phyloP scores from a whole-genome alignment of 2,888 invertebrate species.

The Selenia dentaria region DNA sequence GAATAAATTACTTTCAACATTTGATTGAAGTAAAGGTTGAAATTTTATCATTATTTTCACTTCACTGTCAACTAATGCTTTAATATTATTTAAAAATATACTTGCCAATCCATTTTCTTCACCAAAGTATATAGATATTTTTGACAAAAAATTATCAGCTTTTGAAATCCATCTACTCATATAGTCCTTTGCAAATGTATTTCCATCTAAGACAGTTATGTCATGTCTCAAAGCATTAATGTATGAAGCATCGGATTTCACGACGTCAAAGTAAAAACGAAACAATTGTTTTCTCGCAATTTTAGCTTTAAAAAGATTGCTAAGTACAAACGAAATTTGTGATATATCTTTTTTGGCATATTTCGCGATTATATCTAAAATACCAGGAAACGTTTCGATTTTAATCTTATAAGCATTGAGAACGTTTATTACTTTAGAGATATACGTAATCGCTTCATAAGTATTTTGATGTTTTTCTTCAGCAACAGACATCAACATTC shows the following conservation, averaged over 20 bases:
- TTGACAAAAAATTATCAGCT: constrained; percentile 44
- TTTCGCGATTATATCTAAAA: constrained; percentile 37
- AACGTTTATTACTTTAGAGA: constrained; percentile 44
- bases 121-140: constrained; percentile 52
- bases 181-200: constrained; percentile 2
- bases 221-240: constrained; percentile 61
- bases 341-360: constrained; percentile 38
- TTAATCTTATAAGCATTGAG: constrained; percentile 44
- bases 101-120: constrained; percentile 51
- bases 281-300: constrained; percentile 54
- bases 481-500: constrained; percentile 38
- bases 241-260: constrained; percentile 51
- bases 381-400: constrained; percentile 36
- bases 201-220: constrained; percentile 34
- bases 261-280: constrained; percentile 44
- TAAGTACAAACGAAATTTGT: constrained; percentile 36
- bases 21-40: too few species aligned
- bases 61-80: neutral
- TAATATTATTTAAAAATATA: constrained; percentile 29
- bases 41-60: too few species aligned
- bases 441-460: constrained; percentile 18
- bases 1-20: too few species aligned
- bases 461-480: constrained; percentile 25
- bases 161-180: neutral
- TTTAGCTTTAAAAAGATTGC: constrained; percentile 42